Percentiles rank a stretch among this genome's conserved stretches.
These are phyloP conservation scores for Chelidonichthys spinosus DNA, from an alignment of 2,797 vertebrate species.

Conservation along the genomic window DNA sequence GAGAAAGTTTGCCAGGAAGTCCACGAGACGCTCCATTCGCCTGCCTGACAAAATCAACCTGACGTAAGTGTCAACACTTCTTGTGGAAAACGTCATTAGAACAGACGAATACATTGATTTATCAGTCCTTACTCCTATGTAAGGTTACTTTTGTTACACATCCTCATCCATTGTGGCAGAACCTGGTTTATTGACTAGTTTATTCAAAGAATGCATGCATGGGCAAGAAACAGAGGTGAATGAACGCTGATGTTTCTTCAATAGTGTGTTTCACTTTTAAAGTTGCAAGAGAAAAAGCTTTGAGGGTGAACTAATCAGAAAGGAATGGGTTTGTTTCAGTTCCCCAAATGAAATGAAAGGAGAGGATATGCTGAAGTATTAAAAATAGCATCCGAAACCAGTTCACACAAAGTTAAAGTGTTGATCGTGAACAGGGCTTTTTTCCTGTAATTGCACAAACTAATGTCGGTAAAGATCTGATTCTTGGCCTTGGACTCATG, in stretches of 20 bases:
- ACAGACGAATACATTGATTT: neutral
- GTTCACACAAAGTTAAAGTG: no score
- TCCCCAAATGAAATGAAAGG: constrained; percentile 2
- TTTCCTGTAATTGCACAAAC: neutral
- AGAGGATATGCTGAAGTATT: neutral
- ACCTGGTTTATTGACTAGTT: constrained; percentile 1
- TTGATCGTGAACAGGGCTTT: no score
- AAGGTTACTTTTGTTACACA: neutral
- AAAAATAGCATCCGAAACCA: no score
- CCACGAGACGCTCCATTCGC: constrained; percentile 93
- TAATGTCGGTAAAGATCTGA: neutral
- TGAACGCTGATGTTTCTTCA: neutral
- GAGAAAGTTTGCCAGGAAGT: constrained; percentile 93
- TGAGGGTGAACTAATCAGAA: neutral
- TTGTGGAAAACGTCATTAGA: neutral
- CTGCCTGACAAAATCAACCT: constrained; percentile 91
- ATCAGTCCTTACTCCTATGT: neutral
- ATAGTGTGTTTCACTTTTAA: neutral
- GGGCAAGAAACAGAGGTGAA: neutral
- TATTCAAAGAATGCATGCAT: neutral
- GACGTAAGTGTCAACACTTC: constrained; percentile 75
- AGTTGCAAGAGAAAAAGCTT: neutral
- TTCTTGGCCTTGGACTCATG: neutral
- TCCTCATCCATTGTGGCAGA: neutral
- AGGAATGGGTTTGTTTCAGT: neutral